Evolutionary conservation across 1,140 invertebrate species (phyloP), one percentile per base, ranked within the genome.

Genomic region (Aphelenchoides fujianensis): DNA sequence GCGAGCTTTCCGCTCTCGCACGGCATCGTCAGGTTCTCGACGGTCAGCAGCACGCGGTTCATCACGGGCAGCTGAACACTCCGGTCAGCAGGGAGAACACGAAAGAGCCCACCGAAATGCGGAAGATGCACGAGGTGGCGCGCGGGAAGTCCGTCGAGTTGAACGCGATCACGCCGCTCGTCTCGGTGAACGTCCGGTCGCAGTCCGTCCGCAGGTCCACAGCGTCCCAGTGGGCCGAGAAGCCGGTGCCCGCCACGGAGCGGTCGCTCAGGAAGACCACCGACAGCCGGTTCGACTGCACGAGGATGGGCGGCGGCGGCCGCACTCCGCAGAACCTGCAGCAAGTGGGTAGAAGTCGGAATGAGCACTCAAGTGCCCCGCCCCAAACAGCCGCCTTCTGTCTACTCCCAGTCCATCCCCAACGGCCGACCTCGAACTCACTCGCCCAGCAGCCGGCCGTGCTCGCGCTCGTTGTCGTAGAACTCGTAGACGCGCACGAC

Each of bases 221-320:
- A n/a, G 80, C 72, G 36, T 72, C 62, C 63, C 85, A 86, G 5
- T 70, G 73, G 54, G 81, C 79, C 52, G 81, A 79, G 73, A 87
- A 87, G 19, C 86, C 86, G 41, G 73, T 69, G 27, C 79, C 82
- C 37, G 75, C 71, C 0, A 83, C 72, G 5, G 78, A 81, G 19
- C 48, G 27, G 71, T 87, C 85, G 27, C 84, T 84, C 23, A 80
- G 72, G 78, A 87, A 86, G 7, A 83, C 80, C 5, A 87, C 66
- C 35, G 74, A 83, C 84, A 87, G 82, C 54, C 80, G 72, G 53
- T 85, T 85, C 19, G 74, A 74, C 27, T 70, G 36, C 34, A 81
- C 79, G n/a, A 84, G 62, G 2, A 84, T 19, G 7, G 78, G 54
- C 61, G 69, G 85, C 74, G 61, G 79, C 72, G 71, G 78, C 31